These are phyloP conservation scores for Tholera decimalis DNA, from an alignment of 2,888 invertebrate species.

Conservation along the genomic window DNA sequence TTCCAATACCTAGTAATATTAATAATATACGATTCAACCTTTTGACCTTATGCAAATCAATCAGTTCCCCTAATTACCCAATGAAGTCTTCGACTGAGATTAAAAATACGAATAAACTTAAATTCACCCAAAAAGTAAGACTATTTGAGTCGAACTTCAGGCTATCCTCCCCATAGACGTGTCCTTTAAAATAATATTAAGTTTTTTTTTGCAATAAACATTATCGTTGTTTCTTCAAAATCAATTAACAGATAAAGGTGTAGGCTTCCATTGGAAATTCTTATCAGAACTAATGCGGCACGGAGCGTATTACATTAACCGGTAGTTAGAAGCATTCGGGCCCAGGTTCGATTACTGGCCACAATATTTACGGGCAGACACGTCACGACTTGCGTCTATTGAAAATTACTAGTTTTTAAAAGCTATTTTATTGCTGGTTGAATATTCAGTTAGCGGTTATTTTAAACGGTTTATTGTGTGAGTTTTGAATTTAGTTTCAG, in stretches of 20 bases:
- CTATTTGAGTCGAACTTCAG: too few relatives aligned
- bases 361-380: conserved; percentile 75
- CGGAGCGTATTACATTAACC: conserved; percentile 65
- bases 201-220: neutral
- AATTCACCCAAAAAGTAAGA: too few relatives aligned
- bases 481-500: conserved; percentile 22
- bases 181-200: neutral
- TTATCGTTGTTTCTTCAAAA: conserved; percentile 5
- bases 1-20: too few relatives aligned
- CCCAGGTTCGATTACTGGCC: conserved; percentile 77
- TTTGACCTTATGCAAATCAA: too few relatives aligned
- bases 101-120: too few relatives aligned
- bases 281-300: conserved; percentile 63
- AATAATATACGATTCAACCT: too few relatives aligned
- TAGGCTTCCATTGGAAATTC: conserved; percentile 50
- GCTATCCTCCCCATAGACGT: too few relatives aligned
- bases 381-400: conserved; percentile 78
- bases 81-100: too few relatives aligned
- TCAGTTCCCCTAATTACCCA: too few relatives aligned
- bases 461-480: conserved; percentile 20
- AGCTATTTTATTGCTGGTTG: conserved; percentile 70
- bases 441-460: conserved; percentile 57
- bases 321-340: conserved; percentile 65
- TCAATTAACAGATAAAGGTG: conserved; percentile 53
- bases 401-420: conserved; percentile 77